These are phyloP conservation scores for Tipula lateralis DNA, from an alignment of 2,888 invertebrate genomes.

Conservation along the genomic window DNA sequence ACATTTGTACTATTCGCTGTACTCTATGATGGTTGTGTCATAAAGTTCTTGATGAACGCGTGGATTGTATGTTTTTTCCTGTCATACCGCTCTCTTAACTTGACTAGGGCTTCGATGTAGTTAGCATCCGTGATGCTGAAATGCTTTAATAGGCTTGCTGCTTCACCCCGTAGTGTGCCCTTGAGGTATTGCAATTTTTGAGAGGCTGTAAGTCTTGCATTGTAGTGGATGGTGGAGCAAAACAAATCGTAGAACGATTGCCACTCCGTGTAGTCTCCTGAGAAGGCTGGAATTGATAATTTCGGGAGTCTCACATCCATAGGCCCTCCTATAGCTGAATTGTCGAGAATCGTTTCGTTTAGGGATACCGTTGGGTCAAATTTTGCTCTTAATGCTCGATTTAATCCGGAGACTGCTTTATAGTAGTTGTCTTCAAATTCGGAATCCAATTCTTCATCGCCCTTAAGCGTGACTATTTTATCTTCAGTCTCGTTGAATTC, in stretches of 20 bases:
- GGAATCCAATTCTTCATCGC: not conserved
- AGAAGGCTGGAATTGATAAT: not conserved
- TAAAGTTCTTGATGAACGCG: not conserved
- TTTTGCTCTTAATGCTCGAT: not conserved
- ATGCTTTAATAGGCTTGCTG: not conserved
- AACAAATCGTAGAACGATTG: not conserved
- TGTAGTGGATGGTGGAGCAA: not conserved
- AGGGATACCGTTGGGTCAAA: not conserved
- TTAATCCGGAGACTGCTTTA: not conserved
- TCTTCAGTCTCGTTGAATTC: not conserved
- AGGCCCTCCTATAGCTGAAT: not conserved
- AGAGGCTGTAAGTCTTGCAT: not conserved
- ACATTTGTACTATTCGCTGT: not conserved
- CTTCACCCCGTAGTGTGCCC: not conserved
- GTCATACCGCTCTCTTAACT: not conserved
- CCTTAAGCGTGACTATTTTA: not conserved
- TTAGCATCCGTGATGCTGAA: not conserved
- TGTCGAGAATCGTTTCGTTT: not conserved
- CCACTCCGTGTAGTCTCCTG: not conserved
- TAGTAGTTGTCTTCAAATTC: not conserved
- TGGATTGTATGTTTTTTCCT: not conserved
- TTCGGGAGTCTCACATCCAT: not conserved
- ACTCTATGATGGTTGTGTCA: not conserved
- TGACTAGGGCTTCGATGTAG: not conserved
- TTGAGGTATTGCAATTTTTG: not conserved